These are phyloP conservation scores for Lithophane socia DNA, from an alignment of 2,888 invertebrate species.

Conservation along the genomic window DNA sequence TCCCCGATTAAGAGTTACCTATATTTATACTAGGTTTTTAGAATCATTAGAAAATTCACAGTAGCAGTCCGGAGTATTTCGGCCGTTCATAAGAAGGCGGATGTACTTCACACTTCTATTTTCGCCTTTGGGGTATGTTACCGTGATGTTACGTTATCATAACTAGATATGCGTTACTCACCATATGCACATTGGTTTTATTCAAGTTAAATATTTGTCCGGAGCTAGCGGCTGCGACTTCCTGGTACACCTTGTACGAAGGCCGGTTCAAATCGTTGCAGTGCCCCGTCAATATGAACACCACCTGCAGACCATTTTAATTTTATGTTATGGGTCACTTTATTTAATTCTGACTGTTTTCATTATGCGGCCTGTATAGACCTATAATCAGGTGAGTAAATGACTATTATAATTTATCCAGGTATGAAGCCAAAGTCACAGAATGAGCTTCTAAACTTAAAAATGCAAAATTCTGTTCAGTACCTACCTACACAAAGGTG, in stretches of 20 bases:
- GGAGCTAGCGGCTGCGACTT: slow-evolving; percentile 93
- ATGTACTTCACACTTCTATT: too few species aligned
- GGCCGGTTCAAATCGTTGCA: slow-evolving; percentile 92
- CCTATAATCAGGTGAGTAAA: too few species aligned
- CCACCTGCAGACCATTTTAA: slow-evolving; percentile 87
- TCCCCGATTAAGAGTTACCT: background rate
- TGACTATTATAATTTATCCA: too few species aligned
- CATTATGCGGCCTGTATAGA: background rate
- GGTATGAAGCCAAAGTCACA: too few species aligned
- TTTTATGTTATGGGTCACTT: background rate
- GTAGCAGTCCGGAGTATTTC: background rate
- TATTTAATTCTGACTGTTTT: background rate
- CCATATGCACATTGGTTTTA: slow-evolving; percentile 93
- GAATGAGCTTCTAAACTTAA: background rate
- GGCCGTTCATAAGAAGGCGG: background rate
- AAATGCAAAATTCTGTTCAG: background rate
- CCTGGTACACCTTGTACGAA: slow-evolving; percentile 92
- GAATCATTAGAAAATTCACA: background rate
- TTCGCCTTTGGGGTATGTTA: background rate
- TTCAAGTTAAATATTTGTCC: slow-evolving; percentile 93
- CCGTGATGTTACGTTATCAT: too few species aligned
- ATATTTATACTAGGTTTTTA: background rate
- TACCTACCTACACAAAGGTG: background rate
- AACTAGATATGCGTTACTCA: slow-evolving; percentile 67
- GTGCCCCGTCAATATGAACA: slow-evolving; percentile 93